A percentile compares a stretch with the other conserved stretches of the same genome.
phyloP scores from a whole-genome alignment of 2,113 vertebrate genomes.

The Scalopus aquaticus region DNA sequence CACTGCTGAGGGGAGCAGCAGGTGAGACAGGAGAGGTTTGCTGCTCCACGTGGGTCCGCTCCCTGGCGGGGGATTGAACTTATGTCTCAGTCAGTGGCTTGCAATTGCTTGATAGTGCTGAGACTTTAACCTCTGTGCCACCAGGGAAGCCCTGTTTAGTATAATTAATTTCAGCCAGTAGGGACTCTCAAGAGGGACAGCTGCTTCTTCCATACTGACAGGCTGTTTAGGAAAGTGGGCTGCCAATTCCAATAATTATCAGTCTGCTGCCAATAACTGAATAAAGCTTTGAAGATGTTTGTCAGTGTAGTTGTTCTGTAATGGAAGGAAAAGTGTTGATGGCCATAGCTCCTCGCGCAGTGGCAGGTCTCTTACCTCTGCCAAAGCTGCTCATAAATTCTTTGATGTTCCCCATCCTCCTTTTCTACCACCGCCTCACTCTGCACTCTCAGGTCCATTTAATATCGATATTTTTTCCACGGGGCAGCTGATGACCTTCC shows the following conservation, averaged over 20 bases:
- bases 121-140: no score
- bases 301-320: neutral
- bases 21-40: no score
- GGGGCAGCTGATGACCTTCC: neutral
- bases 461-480: neutral
- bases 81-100: no score
- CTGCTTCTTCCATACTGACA: neutral
- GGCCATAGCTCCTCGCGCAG: neutral
- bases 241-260: neutral
- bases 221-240: neutral
- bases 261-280: neutral
- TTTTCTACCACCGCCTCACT: accelerated
- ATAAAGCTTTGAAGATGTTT: neutral
- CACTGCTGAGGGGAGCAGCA: no score
- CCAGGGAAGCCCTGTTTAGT: no score
- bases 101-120: no score
- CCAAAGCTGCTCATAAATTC: neutral
- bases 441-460: neutral
- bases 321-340: neutral
- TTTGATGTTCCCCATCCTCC: neutral
- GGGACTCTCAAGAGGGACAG: neutral
- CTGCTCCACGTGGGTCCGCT: no score
- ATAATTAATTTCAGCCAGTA: neutral
- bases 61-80: no score
- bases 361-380: no score